Evolutionary conservation across 2,113 vertebrate genomes (phyloP), one percentile per base, ranked within the genome.

Genomic region (Mobula hypostoma): DNA sequence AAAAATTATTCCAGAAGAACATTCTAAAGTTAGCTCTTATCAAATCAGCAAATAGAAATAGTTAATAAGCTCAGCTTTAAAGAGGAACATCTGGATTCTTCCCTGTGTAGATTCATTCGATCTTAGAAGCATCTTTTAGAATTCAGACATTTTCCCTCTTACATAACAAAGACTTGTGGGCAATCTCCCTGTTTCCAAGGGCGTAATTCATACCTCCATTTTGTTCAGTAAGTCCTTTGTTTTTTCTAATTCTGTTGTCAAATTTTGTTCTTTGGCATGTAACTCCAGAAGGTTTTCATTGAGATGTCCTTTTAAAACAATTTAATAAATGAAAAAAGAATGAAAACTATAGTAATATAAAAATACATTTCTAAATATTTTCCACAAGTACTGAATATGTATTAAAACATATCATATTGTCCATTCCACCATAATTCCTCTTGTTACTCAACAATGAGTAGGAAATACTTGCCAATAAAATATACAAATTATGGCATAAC

Each of bases 181-280:
- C 32, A 93, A 93, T 40, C 66, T 27, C 72, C 72, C 1, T 40
- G 27, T 36, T 12, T 74, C 36, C 14, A 1, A 36, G 80, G 32
- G 19, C 14, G 80, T 14, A 94, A 94, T 94, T 79, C 95, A 92
- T 96, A 98, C 98, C 97, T 98, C 95, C 95, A 83, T 94, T 94
- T 97, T 97, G 95, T 95, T 95, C 95, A 96, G 96, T n/a, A 95
- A 95, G 92, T 96, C 94, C 96, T 97, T 97, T 95, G 94, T 95
- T 94, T 95, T 95, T 95, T 97, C 95, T 76, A 98, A 95, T 95
- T 98, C 97, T 95, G 96, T 95, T 94, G 95, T 95, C 95, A 98
- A 95, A 32, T 92, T 94, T 82, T 98, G 94, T 82, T 97, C 96
- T 94, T 97, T 96, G 94, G 95, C 94, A 95, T 97, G 96, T 94